A percentile compares a stretch with the other conserved stretches of the same genome.
These are phyloP conservation scores for Paradisaea rubra DNA, from an alignment of 2,113 vertebrate genomes.

Conservation along the genomic window DNA sequence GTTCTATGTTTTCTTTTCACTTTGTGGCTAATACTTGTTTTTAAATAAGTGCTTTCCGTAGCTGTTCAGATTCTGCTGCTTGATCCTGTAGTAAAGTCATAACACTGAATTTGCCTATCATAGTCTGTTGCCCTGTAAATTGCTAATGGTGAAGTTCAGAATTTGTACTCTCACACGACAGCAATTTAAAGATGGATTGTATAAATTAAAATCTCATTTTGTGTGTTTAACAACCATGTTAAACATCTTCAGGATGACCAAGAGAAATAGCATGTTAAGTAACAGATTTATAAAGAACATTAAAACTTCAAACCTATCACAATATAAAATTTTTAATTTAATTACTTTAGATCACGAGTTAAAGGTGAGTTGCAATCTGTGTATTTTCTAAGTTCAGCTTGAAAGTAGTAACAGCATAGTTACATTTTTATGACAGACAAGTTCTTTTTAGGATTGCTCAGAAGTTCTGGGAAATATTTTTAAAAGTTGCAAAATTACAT, in stretches of 20 bases:
- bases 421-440: neutral
- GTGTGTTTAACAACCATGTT: neutral
- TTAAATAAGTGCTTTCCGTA: neutral
- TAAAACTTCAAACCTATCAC: neutral
- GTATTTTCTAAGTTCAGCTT: neutral
- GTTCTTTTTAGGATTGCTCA: neutral
- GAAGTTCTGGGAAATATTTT: neutral
- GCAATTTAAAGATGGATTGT: neutral
- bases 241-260: neutral
- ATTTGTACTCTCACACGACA: neutral
- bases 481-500: neutral
- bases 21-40: neutral
- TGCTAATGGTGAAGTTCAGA: neutral
- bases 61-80: neutral
- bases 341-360: neutral
- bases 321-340: neutral
- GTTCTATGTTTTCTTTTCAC: neutral
- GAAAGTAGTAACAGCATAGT: neutral
- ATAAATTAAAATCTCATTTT: neutral
- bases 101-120: neutral
- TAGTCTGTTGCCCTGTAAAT: neutral
- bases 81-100: neutral
- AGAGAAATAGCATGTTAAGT: neutral
- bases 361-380: neutral
- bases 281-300: neutral